Evolutionary conservation across 2,113 vertebrate species (phyloP).

Genomic region (Menura novaehollandiae): DNA sequence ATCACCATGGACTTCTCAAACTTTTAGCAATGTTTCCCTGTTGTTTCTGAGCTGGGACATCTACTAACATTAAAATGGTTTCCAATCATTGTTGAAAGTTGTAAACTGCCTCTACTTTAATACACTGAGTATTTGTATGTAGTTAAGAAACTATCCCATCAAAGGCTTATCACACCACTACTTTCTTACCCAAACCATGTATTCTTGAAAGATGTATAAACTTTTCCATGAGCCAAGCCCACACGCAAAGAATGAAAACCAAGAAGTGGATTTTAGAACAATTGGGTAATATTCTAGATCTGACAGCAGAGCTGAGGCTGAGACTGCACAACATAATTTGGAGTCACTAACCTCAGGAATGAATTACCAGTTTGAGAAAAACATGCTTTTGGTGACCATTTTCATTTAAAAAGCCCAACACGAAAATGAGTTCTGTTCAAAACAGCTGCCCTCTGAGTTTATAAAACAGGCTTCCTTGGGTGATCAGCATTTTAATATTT

Average conservation of each 20-base stretch:
- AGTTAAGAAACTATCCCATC: not conserved
- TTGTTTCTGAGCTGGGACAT: not conserved
- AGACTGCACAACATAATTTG: not conserved
- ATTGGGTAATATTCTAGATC: not conserved
- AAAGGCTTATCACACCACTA: not conserved
- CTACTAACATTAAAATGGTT: not conserved
- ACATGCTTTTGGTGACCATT: not conserved
- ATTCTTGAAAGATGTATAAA: not conserved
- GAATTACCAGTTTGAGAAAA: not conserved
- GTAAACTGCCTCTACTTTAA: not conserved
- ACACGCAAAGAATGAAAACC: not conserved
- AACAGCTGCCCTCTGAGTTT: not conserved
- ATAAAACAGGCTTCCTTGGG: not conserved
- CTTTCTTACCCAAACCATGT: not conserved
- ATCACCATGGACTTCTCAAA: not conserved
- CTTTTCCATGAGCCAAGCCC: not conserved
- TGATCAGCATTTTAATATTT: not conserved
- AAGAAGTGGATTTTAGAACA: not conserved
- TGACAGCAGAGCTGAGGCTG: not conserved
- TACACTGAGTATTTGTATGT: not conserved
- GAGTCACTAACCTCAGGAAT: not conserved
- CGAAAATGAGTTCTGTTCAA: not conserved
- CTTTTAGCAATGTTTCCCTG: not conserved
- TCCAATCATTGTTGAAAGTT: not conserved
- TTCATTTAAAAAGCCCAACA: not conserved